Evolutionary conservation across 2,113 vertebrate genomes (phyloP).

Genomic region (Peromyscus polionotus): DNA sequence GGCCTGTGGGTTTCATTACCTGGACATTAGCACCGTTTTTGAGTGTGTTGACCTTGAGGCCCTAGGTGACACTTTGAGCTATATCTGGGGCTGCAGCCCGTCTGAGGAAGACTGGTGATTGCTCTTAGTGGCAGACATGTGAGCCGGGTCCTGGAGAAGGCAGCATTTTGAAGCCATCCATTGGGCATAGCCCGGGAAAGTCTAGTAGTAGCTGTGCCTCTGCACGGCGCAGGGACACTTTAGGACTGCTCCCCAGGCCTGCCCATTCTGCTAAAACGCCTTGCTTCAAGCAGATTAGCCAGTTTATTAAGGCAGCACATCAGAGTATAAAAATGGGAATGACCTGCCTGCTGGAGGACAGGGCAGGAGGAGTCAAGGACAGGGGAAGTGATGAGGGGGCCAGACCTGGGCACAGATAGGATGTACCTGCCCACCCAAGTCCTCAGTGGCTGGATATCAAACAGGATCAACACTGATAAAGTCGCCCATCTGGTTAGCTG

Average conservation of each 20-base stretch:
- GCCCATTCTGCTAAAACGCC: background rate
- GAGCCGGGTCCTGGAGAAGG: background rate
- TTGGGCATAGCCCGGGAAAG: background rate
- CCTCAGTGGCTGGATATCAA: background rate
- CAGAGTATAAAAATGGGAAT: background rate
- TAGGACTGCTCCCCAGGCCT: accelerated
- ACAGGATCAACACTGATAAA: background rate
- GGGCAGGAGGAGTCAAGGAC: background rate
- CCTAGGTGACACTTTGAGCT: background rate
- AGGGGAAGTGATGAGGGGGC: background rate
- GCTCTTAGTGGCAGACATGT: constrained; percentile 58
- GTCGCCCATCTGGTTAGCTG: too few relatives aligned
- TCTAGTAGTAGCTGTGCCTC: background rate
- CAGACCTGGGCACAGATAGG: background rate
- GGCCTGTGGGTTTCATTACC: background rate
- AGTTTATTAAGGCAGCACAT: background rate
- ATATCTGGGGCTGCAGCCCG: background rate
- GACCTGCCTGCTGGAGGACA: background rate
- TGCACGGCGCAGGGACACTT: background rate
- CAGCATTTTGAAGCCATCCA: background rate
- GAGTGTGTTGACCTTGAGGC: background rate
- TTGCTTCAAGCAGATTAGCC: background rate
- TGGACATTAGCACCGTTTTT: background rate
- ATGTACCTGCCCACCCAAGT: background rate
- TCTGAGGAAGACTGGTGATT: background rate